Evolutionary conservation across 1,140 invertebrate species (phyloP).

Genomic region (Drosophila truncata): DNA sequence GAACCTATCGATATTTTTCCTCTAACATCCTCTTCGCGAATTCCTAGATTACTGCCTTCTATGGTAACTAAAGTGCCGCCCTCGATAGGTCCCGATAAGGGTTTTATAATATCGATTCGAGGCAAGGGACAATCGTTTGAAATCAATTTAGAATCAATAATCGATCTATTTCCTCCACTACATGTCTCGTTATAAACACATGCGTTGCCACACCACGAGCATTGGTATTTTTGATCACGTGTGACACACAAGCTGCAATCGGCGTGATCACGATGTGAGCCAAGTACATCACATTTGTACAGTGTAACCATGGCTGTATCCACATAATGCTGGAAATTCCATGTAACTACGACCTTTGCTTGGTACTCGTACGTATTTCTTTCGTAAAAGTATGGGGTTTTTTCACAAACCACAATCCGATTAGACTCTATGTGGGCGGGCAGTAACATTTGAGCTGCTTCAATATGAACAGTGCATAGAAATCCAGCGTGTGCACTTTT

Average conservation of each 20-base stretch:
- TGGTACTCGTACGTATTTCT: conserved; percentile 93
- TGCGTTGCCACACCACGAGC: conserved; percentile 95
- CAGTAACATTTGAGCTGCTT: conserved; percentile 94
- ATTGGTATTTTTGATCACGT: conserved; percentile 94
- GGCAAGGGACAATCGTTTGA: conserved; percentile 95
- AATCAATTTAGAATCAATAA: conserved; percentile 53
- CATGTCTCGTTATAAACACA: conserved; percentile 95
- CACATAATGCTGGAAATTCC: conserved; percentile 96
- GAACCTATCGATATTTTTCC: conserved; percentile 97
- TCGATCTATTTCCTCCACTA: conserved; percentile 2
- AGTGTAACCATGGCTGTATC: conserved; percentile 95
- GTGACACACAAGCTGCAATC: conserved; percentile 98
- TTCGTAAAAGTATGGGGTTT: conserved; percentile 96
- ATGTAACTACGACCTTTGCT: conserved; percentile 95
- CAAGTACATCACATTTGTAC: conserved; percentile 97
- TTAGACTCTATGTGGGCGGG: conserved; percentile 93
- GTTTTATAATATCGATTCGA: conserved; percentile 97
- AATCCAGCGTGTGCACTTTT: conserved; percentile 94
- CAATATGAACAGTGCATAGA: conserved; percentile 96
- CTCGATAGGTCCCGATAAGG: conserved; percentile 96
- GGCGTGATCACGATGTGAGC: conserved; percentile 95
- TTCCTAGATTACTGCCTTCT: conserved; percentile 97
- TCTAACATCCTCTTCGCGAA: conserved; percentile 94
- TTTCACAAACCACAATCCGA: conserved; percentile 94
- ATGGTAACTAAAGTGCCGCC: conserved; percentile 98